These are phyloP conservation scores for Laticauda colubrina DNA, from an alignment of 2,113 vertebrate genomes.

Conservation along the genomic window DNA sequence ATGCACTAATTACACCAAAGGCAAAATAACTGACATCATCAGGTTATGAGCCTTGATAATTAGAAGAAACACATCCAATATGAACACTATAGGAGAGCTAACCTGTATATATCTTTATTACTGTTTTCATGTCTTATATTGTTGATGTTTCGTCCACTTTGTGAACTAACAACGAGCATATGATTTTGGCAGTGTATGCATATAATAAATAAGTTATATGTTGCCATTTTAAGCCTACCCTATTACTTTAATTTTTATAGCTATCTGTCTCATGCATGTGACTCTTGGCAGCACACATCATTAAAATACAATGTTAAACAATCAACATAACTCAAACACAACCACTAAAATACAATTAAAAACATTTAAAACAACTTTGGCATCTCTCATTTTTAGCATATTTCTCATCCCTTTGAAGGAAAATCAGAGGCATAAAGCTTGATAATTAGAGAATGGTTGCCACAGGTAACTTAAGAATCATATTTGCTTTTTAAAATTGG, in stretches of 20 bases:
- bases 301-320: not conserved
- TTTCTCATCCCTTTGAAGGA: not conserved
- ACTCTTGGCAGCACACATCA: not conserved
- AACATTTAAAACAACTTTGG: not conserved
- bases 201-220: not conserved
- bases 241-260: not conserved
- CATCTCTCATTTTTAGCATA: not conserved
- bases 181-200: not conserved
- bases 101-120: not conserved
- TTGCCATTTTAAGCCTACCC: not conserved
- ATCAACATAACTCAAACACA: not conserved
- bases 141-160: not conserved
- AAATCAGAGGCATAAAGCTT: not conserved
- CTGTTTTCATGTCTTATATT: not conserved
- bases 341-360: not conserved
- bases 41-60: not conserved
- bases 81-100: not conserved
- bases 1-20: not conserved
- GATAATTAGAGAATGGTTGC: not conserved
- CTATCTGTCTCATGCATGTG: not conserved
- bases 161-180: not conserved
- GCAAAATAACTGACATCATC: not conserved
- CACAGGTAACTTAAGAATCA: not conserved
- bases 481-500: not conserved
- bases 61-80: not conserved